Base-by-base conservation (phyloP, 2,888 invertebrate species). In the Phorcus lineatus region DNA sequence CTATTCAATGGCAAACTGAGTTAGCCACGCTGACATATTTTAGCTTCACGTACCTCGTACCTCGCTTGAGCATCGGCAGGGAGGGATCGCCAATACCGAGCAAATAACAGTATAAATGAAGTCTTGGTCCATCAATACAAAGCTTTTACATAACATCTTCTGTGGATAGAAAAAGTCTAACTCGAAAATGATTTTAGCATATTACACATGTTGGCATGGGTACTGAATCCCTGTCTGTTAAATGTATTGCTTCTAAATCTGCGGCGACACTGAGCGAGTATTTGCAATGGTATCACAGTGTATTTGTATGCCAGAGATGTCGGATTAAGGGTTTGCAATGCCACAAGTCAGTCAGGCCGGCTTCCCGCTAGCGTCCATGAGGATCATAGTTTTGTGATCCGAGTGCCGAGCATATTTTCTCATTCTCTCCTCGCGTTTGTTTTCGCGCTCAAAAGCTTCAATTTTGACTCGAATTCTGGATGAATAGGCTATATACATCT, bases 381-480 rank as follows among this genome's bases (percentile, higher is more conserved):
- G 53, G 76, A 76, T 76, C 54, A 76, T 28, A 13, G 53, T 31
- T 76, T 54, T 76, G 55, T 55, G 66, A n/a, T 19, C 31, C 47
- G 22, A 55, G 77, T 77, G 77, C 31, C 40, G 31, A 57, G 31
- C 77, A 77, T 77, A 77, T 77, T 77, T 77, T 77, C 77, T 66
- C 66, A 62, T 77, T 77, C 77, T 66, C 77, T 52, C 36, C 75
- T 13, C 19, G 40, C 57, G 77, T 77, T 77, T 77, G 77, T 77
- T 77, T 77, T 77, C 77, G 40, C 40, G 40, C 77, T 62, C 57
- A 77, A 77, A 66, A 66, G 77, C 77, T 77, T 77, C 75, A 77
- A 62, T 62, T 77, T 77, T 77, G 77, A 77, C 62, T 77, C 62
- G 57, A 66, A 40, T 40, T 55, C 40, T 24, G 62, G 77, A 77